Base-by-base conservation (phyloP, 2,113 vertebrate species). In the Sprattus sprattus region DNA sequence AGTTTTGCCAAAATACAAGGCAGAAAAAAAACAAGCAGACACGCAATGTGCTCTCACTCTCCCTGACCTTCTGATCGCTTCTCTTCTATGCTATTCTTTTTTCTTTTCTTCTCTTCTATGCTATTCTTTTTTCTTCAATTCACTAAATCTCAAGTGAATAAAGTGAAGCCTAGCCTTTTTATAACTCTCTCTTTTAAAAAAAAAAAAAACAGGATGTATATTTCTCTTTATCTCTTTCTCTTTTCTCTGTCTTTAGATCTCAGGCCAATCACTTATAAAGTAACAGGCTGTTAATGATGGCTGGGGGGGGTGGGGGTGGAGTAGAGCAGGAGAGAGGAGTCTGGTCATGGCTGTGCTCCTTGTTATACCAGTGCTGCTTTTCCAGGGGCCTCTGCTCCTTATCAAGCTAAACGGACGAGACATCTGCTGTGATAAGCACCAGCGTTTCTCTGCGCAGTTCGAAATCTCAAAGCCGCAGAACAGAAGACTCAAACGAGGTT, bases 401-500 rank as follows among this genome's bases (percentile, higher is more conserved):
- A 71, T 71, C 64, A 71, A 32, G 9, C 25, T 71, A 71, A 71
- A 71, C 25, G 15, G 64, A 71, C 25, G 11, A 32, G 64, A 71
- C 64, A 71, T 71, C 11, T 25, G 64, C 64, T 71, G 64, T 71
- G 64, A 71, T 71, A 71, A 71, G 64, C 57, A 52, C 18, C 64
- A 71, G 64, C 64, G 11, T 25, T 71, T 71, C 10, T 64, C n/a
- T 28, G 25, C 32, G 54, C 6, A 13, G 16, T 32, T 28, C 64
- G 1, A 13, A 25, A n/a, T 25, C 22, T n/a, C 64, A 25, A 25
- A 71, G 64, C 64, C 64, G 10, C 64, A 71, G 64, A 71, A 13
- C 64, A 15, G 11, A 13, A 32, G 64, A 28, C 1, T 71, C 64
- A 71, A 28, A 11, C 10, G 64, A 71, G n/a, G n/a, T 8, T 32